These are phyloP conservation scores for Cataglyphis livida DNA, from an alignment of 2,888 invertebrate genomes.

Conservation along the genomic window DNA sequence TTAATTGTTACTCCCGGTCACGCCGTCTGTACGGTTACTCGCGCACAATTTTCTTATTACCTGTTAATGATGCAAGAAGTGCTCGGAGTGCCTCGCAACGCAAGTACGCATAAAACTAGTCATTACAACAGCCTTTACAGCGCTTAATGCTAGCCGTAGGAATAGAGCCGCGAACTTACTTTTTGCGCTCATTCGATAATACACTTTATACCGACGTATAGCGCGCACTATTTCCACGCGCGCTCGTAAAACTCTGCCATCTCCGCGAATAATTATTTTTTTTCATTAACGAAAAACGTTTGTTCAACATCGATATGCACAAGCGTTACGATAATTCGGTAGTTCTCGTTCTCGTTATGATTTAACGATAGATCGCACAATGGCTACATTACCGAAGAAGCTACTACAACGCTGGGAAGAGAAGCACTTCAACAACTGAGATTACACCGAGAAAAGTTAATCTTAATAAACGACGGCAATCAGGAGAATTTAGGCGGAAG, in stretches of 20 bases:
- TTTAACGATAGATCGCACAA: slow-evolving; percentile 10
- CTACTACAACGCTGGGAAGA: slow-evolving; percentile 17
- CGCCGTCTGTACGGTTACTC: slow-evolving; percentile 66
- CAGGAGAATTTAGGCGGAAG: slow-evolving; percentile 69
- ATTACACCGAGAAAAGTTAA: slow-evolving; percentile 84
- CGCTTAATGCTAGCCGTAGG: slow-evolving; percentile 62
- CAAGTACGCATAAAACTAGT: slow-evolving; percentile 71
- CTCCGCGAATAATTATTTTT: slow-evolving; percentile 61
- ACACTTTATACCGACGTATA: slow-evolving; percentile 63
- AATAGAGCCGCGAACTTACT: slow-evolving; percentile 45
- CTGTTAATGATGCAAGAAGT: slow-evolving; percentile 75
- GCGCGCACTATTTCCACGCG: slow-evolving; percentile 58
- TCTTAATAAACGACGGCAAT: slow-evolving; percentile 86
- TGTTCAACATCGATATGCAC: slow-evolving; percentile 5
- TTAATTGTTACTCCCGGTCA: slow-evolving; percentile 67
- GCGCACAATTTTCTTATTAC: slow-evolving; percentile 74
- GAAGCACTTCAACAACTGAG: slow-evolving; percentile 67
- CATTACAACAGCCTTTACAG: slow-evolving; percentile 72
- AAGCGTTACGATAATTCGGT: neutral
- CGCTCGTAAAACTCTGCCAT: slow-evolving; percentile 54
- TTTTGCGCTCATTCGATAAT: slow-evolving; percentile 66
- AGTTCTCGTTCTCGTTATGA: neutral
- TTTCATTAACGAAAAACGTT: slow-evolving; percentile 51
- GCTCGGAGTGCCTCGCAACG: slow-evolving; percentile 56
- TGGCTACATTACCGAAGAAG: slow-evolving; percentile 31